A percentile compares a stretch with the other conserved stretches of the same genome.
These are phyloP conservation scores for Melipona quadrifasciata DNA, from an alignment of 1,140 invertebrate species.

Conservation along the genomic window DNA sequence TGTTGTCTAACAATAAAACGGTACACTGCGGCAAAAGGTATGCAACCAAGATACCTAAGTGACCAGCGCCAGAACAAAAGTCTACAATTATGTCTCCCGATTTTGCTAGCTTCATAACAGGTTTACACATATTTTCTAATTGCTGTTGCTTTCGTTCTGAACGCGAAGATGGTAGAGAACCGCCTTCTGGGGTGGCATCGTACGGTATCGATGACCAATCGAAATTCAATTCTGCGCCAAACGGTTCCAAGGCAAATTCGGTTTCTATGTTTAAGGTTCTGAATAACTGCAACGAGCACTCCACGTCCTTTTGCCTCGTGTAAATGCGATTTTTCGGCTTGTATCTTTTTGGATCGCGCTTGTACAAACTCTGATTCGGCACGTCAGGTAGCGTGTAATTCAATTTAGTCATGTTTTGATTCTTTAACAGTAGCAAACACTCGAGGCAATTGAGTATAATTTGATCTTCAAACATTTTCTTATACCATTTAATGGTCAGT, in stretches of 20 bases:
- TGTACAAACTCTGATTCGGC: constrained; percentile 87
- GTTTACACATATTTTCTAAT: constrained; percentile 92
- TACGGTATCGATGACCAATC: constrained; percentile 87
- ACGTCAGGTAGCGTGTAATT: constrained; percentile 68
- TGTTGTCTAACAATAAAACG: constrained; percentile 95
- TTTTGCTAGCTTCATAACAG: constrained; percentile 87
- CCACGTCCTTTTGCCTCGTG: constrained; percentile 89
- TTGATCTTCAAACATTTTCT: constrained; percentile 78
- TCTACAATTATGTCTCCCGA: constrained; percentile 88
- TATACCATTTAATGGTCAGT: constrained; percentile 86
- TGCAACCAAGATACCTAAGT: constrained; percentile 94
- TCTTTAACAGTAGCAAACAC: constrained; percentile 55
- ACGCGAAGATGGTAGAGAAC: constrained; percentile 89
- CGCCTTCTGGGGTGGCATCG: constrained; percentile 89
- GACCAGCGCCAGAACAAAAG: constrained; percentile 96
- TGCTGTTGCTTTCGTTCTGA: constrained; percentile 92
- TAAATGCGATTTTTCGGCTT: constrained; percentile 88
- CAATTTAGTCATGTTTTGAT: background rate
- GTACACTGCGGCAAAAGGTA: constrained; percentile 88
- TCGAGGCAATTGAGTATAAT: constrained; percentile 71
- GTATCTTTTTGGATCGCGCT: constrained; percentile 89
- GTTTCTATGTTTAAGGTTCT: constrained; percentile 75
- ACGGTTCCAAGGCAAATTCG: constrained; percentile 73
- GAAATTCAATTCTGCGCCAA: constrained; percentile 79
- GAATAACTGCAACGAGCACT: constrained; percentile 83